Conservation (phyloP, 1,140 invertebrate species). For the Hydropsyche tenuis region DNA sequence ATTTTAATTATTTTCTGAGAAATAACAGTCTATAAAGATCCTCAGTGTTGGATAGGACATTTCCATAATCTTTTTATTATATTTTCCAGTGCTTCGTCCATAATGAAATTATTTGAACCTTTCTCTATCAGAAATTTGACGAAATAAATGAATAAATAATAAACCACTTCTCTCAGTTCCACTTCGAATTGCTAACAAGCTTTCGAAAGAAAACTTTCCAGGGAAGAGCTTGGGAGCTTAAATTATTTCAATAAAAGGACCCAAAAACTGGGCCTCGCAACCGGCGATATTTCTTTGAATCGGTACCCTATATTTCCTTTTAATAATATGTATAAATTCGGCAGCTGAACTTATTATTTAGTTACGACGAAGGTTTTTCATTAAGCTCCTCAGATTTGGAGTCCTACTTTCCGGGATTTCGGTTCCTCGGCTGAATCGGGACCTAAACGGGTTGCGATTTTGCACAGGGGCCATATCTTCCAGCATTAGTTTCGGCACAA, state of each 20-base stretch:
- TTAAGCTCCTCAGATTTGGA: too few species aligned
- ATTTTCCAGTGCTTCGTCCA: neutral
- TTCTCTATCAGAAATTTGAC: constrained; percentile 18
- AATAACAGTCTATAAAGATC: too few species aligned
- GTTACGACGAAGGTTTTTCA: too few species aligned
- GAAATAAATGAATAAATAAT: constrained; percentile 28
- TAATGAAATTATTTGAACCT: constrained; percentile 5
- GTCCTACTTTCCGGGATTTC: too few species aligned
- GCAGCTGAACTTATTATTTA: too few species aligned
- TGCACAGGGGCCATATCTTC: neutral
- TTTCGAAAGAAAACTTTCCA: constrained; percentile 5
- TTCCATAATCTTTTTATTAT: constrained; percentile 9
- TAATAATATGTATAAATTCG: too few species aligned
- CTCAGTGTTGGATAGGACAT: neutral
- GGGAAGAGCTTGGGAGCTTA: neutral
- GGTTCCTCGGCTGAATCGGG: neutral
- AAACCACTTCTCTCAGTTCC: constrained; percentile 15
- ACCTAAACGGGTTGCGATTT: neutral
- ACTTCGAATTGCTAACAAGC: constrained; percentile 15
- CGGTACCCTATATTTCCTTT: too few species aligned
- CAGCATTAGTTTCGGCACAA: neutral
- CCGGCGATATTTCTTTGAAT: too few species aligned
- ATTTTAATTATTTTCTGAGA: neutral
- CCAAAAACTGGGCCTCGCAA: neutral
- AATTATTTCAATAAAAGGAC: constrained; percentile 22